Percentiles rank a stretch among this genome's conserved stretches.
Evolutionary conservation across 1,140 invertebrate genomes (phyloP).

Genomic region (Phocides pigmalion): DNA sequence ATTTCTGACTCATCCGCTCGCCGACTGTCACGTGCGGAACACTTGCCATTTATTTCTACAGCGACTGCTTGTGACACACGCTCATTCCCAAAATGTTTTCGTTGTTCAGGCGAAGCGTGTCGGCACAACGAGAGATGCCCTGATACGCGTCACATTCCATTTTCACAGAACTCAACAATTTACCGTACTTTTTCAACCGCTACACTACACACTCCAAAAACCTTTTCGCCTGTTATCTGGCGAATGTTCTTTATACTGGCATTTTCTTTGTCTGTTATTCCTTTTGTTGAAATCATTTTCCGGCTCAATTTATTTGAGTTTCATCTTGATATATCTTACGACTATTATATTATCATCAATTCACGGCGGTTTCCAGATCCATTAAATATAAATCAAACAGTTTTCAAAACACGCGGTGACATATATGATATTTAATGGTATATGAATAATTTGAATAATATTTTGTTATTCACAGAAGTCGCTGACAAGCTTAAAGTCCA

Average conservation of each 20-base stretch:
- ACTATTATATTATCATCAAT: constrained; percentile 18
- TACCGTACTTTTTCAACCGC: constrained; percentile 44
- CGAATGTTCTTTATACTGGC: constrained; percentile 34
- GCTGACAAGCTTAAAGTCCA: too few relatives aligned
- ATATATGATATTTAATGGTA: too few relatives aligned
- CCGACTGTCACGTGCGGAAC: constrained; percentile 44
- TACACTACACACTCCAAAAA: constrained; percentile 36
- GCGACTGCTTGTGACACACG: constrained; percentile 51
- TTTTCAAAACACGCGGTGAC: neutral
- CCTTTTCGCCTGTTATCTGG: constrained; percentile 38
- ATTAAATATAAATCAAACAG: neutral
- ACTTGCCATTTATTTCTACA: constrained; percentile 56
- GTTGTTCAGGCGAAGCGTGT: constrained; percentile 48
- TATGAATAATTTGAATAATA: too few relatives aligned
- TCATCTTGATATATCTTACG: constrained; percentile 26
- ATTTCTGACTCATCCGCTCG: constrained; percentile 48
- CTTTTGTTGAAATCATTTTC: constrained; percentile 32
- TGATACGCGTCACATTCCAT: constrained; percentile 48
- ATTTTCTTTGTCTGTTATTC: constrained; percentile 36
- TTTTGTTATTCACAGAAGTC: too few relatives aligned
- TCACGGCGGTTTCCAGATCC: neutral
- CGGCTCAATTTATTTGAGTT: constrained; percentile 31
- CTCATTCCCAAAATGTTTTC: constrained; percentile 67
- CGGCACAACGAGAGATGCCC: constrained; percentile 43
- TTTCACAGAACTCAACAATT: constrained; percentile 34